Conservation (phyloP, 1,140 invertebrate species). For the Rhopalosiphum maidis region DNA sequence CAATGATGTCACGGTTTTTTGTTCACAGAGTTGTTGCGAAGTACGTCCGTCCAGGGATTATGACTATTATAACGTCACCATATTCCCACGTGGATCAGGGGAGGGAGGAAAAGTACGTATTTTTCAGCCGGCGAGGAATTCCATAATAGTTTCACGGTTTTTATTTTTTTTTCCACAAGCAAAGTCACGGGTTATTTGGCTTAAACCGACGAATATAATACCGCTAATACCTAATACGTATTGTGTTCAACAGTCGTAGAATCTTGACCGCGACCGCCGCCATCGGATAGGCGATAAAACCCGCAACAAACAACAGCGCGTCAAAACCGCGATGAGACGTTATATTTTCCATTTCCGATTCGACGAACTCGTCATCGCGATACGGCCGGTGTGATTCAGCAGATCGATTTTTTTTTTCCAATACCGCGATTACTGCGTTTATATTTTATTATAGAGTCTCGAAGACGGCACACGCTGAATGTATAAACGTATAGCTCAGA, state of each 20-base stretch:
- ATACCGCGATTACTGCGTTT: background rate
- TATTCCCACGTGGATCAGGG: background rate
- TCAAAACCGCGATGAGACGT: background rate
- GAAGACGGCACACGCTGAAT: background rate
- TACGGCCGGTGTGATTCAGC: background rate
- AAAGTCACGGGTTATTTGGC: background rate
- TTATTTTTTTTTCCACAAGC: background rate
- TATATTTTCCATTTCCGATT: slow-evolving; percentile 4
- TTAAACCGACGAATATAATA: background rate
- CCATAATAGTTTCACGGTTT: background rate
- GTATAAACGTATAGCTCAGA: background rate
- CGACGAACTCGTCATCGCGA: background rate
- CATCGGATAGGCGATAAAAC: background rate
- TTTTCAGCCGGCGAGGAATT: background rate
- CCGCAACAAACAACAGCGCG: background rate
- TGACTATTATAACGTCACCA: rapidly evolving
- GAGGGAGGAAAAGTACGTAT: background rate
- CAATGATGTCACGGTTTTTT: background rate
- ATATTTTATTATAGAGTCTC: background rate
- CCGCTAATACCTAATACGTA: background rate
- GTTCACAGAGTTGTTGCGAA: background rate
- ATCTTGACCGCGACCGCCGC: background rate
- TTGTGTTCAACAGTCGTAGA: background rate
- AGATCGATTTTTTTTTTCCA: background rate
- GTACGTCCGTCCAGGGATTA: background rate